Percentiles rank a stretch among this genome's conserved stretches.
Conservation (phyloP, 2,113 vertebrate genomes). For the Paradoxurus hermaphroditus region DNA sequence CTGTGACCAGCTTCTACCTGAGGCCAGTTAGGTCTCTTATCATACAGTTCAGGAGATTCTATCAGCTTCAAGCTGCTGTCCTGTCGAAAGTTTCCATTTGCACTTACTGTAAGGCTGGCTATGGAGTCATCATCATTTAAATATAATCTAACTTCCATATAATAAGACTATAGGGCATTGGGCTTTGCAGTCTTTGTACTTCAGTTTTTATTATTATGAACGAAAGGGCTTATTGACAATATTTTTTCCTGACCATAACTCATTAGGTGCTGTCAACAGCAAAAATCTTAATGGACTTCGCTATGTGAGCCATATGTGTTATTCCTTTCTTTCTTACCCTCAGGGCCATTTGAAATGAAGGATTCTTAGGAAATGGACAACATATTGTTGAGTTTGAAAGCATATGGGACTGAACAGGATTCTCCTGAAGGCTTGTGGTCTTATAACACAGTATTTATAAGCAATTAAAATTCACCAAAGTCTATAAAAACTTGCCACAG, state of each 20-base stretch:
- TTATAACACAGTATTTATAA: slow-evolving; percentile 67
- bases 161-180: slow-evolving; percentile 21
- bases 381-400: slow-evolving; percentile 64
- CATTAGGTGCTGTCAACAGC: slow-evolving; percentile 67
- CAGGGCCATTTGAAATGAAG: slow-evolving; percentile 59
- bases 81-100: background rate
- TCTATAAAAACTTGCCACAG: slow-evolving; percentile 76
- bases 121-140: slow-evolving; percentile 22
- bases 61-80: background rate
- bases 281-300: slow-evolving; percentile 63
- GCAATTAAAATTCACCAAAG: slow-evolving; percentile 73
- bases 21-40: background rate
- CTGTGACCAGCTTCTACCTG: background rate
- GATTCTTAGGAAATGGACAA: slow-evolving; percentile 62
- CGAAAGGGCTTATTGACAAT: slow-evolving; percentile 52
- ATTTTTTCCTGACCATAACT: slow-evolving; percentile 58
- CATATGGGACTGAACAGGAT: slow-evolving; percentile 47
- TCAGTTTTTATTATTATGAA: slow-evolving; percentile 54
- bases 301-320: slow-evolving; percentile 29
- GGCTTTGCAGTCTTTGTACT: slow-evolving; percentile 18
- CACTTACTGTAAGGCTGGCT: background rate
- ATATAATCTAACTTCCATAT: background rate
- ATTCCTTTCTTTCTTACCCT: slow-evolving; percentile 30
- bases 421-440: slow-evolving; percentile 24
- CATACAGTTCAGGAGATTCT: background rate